Percentiles rank a stretch among this genome's conserved stretches.
Conservation (phyloP, 2,888 invertebrate genomes). For the Xestobium rufovillosum region DNA sequence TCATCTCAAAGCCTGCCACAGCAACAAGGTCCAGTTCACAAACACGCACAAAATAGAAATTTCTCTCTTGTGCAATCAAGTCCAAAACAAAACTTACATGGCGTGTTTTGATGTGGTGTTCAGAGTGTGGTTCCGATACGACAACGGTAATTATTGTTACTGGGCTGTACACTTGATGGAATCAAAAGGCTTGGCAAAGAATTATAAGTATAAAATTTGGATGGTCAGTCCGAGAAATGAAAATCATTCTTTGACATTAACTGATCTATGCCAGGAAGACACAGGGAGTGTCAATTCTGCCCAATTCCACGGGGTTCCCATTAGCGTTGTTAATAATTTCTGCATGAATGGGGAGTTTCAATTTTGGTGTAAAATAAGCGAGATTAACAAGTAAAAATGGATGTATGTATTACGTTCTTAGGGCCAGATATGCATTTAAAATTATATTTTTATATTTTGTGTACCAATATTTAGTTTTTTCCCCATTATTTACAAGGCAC, state of each 20-base stretch:
- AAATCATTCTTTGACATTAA: slow-evolving; percentile 30
- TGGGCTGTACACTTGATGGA: slow-evolving; percentile 34
- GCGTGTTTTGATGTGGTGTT: slow-evolving; percentile 31
- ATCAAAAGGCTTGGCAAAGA: slow-evolving; percentile 25
- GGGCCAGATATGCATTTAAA: no score
- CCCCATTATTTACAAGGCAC: no score
- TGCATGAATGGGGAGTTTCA: slow-evolving; percentile 28
- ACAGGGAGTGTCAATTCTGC: slow-evolving; percentile 30
- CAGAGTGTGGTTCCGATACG: slow-evolving; percentile 29
- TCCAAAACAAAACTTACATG: slow-evolving; percentile 26
- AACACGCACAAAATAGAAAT: slow-evolving; percentile 17
- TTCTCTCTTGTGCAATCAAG: slow-evolving; percentile 20
- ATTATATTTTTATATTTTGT: no score
- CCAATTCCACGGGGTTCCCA: slow-evolving; percentile 32
- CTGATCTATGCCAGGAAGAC: slow-evolving; percentile 32
- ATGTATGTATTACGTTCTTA: no score
- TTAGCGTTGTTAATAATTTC: slow-evolving; percentile 30
- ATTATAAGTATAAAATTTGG: slow-evolving; percentile 31
- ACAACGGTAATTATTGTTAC: slow-evolving; percentile 29
- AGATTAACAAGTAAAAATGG: no score
- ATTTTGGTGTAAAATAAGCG: slow-evolving; percentile 23
- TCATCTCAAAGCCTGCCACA: slow-evolving; percentile 19
- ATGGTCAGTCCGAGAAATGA: slow-evolving; percentile 31
- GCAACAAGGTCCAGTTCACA: slow-evolving; percentile 15
- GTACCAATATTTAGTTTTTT: no score